These are phyloP conservation scores for Choristoneura rosaceana DNA, from an alignment of 2,888 invertebrate species.

Conservation along the genomic window DNA sequence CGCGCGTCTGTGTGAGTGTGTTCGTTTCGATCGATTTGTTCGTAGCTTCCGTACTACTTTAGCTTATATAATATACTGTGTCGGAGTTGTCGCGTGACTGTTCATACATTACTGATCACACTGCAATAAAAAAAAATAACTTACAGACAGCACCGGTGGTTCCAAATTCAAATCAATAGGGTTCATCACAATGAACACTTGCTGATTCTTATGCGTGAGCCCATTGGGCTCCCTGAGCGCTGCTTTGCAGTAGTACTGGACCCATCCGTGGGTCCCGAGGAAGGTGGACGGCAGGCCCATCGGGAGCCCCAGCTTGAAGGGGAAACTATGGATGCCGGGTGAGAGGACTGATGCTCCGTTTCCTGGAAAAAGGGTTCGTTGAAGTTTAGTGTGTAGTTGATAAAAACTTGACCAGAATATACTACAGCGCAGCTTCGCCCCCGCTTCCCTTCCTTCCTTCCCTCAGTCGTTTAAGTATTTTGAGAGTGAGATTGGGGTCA, in stretches of 20 bases:
- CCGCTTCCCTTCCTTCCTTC: too few species aligned
- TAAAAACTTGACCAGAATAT: too few species aligned
- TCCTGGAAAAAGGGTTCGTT: constrained; percentile 76
- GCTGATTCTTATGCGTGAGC: constrained; percentile 96
- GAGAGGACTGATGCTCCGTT: constrained; percentile 93
- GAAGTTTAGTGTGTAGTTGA: background rate
- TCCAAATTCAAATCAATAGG: constrained; percentile 97
- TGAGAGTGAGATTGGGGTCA: too few species aligned
- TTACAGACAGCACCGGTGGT: constrained; percentile 94
- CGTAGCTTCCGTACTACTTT: too few species aligned
- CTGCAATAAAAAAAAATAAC: constrained; percentile 57
- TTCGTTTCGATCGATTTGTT: too few species aligned
- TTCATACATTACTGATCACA: too few species aligned
- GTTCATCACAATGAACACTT: constrained; percentile 98
- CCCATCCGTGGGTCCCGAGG: constrained; percentile 97
- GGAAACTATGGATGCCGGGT: constrained; percentile 97
- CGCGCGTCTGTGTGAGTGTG: too few species aligned
- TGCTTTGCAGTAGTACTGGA: constrained; percentile 97
- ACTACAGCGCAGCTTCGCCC: too few species aligned
- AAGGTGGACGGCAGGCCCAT: constrained; percentile 96
- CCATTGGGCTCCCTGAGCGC: constrained; percentile 95
- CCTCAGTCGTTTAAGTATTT: too few species aligned
- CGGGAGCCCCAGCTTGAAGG: constrained; percentile 96
- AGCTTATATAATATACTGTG: too few species aligned
- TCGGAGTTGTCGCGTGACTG: too few species aligned